Percentiles rank a stretch among this genome's conserved stretches.
Conservation (phyloP, 2,113 vertebrate species). For the Gavialis gangeticus region DNA sequence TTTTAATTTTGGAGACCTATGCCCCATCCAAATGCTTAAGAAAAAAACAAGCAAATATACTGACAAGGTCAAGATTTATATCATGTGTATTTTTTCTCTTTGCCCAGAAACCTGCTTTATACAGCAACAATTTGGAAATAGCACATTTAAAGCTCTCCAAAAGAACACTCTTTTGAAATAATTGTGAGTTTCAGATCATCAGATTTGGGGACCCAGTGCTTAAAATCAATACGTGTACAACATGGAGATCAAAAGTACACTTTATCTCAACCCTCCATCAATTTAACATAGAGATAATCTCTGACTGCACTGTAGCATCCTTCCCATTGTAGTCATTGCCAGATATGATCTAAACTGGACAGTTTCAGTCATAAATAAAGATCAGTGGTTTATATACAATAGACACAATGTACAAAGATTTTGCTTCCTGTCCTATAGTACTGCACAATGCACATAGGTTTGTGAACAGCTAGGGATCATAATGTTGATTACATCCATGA, state of each 20-base stretch:
- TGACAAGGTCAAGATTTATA: not conserved
- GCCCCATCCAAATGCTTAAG: not conserved
- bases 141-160: not conserved
- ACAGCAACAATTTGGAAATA: not conserved
- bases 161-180: not conserved
- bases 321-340: not conserved
- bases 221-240: conserved; percentile 29
- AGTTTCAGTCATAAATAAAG: conserved; percentile 36
- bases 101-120: not conserved
- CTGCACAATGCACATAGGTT: not conserved
- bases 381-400: not conserved
- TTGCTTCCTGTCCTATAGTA: not conserved
- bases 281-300: conserved; percentile 30
- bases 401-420: conserved; percentile 41
- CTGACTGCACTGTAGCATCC: conserved; percentile 12
- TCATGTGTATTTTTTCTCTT: not conserved
- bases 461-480: not conserved
- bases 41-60: not conserved
- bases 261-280: conserved; percentile 23
- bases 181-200: not conserved
- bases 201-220: not conserved
- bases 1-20: not conserved
- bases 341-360: conserved; percentile 64
- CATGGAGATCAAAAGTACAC: conserved; percentile 1
- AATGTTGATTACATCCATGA: not conserved